Conservation (phyloP, 2,113 vertebrate genomes). For the Neotoma lepida region DNA sequence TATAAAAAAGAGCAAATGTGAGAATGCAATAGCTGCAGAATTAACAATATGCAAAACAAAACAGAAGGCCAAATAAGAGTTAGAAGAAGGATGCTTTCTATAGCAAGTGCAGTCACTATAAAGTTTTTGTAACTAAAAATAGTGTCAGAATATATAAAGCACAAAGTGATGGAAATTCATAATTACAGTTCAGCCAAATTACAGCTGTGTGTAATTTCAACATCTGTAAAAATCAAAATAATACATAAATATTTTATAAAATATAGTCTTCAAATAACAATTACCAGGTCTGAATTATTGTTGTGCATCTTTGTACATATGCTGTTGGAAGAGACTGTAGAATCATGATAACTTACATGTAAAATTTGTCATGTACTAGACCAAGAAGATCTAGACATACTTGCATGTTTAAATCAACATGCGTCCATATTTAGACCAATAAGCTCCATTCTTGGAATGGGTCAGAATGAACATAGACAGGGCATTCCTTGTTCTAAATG, state of each 20-base stretch:
- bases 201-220: neutral
- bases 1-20: neutral
- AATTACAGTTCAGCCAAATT: neutral
- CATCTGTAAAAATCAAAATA: neutral
- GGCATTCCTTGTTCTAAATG: neutral
- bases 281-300: neutral
- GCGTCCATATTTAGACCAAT: neutral
- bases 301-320: neutral
- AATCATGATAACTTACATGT: neutral
- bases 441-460: neutral
- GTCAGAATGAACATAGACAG: neutral
- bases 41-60: conserved; percentile 44
- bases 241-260: neutral
- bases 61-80: neutral
- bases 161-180: neutral
- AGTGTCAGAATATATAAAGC: conserved; percentile 23
- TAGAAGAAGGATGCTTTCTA: too few relatives aligned
- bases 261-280: neutral
- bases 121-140: neutral
- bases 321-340: neutral
- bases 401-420: neutral
- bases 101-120: neutral
- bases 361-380: conserved; percentile 12
- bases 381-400: neutral
- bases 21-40: neutral